Conservation (phyloP, 2,113 vertebrate genomes). For the Mugil cephalus region DNA sequence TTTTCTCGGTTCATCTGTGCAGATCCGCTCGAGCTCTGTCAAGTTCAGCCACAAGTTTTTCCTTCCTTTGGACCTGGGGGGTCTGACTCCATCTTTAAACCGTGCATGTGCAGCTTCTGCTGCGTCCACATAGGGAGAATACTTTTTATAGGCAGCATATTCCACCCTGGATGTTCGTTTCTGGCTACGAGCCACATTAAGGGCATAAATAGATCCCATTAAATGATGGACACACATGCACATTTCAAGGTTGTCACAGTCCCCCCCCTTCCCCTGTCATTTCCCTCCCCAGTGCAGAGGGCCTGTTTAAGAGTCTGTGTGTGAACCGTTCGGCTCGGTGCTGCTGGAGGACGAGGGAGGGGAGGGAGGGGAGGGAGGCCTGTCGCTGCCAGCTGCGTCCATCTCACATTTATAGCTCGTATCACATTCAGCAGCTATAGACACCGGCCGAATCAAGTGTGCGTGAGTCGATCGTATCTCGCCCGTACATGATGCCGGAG, state of each 20-base stretch:
- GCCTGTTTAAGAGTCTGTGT: conserved; percentile 10
- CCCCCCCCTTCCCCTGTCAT: background rate
- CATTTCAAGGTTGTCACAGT: background rate
- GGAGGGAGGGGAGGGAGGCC: too few species aligned
- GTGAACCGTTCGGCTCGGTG: conserved; percentile 16
- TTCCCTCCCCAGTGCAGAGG: too few species aligned
- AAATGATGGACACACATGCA: background rate
- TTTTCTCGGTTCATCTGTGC: too few species aligned
- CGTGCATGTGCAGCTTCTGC: too few species aligned
- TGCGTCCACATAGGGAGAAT: too few species aligned
- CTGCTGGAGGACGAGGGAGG: conserved; percentile 56
- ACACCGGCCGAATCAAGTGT: conserved; percentile 55
- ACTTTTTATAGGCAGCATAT: too few species aligned
- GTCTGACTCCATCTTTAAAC: too few species aligned
- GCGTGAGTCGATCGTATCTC: conserved; percentile 12
- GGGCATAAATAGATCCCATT: background rate
- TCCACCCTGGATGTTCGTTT: background rate
- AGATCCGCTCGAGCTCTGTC: too few species aligned
- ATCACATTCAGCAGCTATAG: conserved; percentile 52
- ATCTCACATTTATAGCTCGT: conserved; percentile 70
- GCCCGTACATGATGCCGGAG: conserved; percentile 53
- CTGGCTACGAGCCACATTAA: background rate
- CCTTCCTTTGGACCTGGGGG: too few species aligned
- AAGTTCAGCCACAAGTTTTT: too few species aligned
- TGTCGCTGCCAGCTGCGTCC: conserved; percentile 36